Evolutionary conservation across 2,888 invertebrate genomes (phyloP), one percentile per base, ranked within the genome.

Genomic region (Drosophila siamana): DNA sequence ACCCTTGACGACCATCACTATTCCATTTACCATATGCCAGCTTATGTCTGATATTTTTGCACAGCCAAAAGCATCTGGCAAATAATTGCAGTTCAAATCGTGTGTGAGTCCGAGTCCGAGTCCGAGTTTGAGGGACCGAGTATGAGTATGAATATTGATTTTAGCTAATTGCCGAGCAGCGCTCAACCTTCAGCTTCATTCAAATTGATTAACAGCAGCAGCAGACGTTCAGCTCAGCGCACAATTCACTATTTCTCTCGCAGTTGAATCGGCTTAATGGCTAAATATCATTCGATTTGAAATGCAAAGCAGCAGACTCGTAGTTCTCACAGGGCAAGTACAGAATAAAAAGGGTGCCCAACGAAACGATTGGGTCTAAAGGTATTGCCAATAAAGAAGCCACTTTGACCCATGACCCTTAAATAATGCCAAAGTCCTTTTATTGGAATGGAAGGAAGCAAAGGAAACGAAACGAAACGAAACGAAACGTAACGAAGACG

Each of bases 61-160:
- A 74, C 50, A 33, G n/a, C n/a, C 9, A 30, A 30, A 30, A 68
- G 65, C 59, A 68, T 82, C 80, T 71, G 80, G 68, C 86, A 87
- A 87, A 69, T 84, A 78, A 87, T 70, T 78, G 87, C 78, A 81
- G 78, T 64, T 80, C 67, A 81, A 69, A 69, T 77, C 79, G 62
- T 65, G n/a, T n/a, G n/a, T n/a, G n/a, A n/a, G n/a, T n/a, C n/a
- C n/a, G n/a, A n/a, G n/a, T n/a, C n/a, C n/a, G n/a, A n/a, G n/a
- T n/a, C n/a, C n/a, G n/a, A n/a, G n/a, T n/a, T n/a, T n/a, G n/a
- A n/a, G 19, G 19, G 19, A 3, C 19, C 19, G 19, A 19, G 19
- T 19, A 3, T 33, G 33, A n/a, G 33, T 4, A n/a, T 33, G 33
- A 11, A 11, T 30, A 30, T 30, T 30, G 30, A 30, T 30, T 11